phyloP scores from a whole-genome alignment of 1,140 invertebrate species.

The Drosophila chauvacae region DNA sequence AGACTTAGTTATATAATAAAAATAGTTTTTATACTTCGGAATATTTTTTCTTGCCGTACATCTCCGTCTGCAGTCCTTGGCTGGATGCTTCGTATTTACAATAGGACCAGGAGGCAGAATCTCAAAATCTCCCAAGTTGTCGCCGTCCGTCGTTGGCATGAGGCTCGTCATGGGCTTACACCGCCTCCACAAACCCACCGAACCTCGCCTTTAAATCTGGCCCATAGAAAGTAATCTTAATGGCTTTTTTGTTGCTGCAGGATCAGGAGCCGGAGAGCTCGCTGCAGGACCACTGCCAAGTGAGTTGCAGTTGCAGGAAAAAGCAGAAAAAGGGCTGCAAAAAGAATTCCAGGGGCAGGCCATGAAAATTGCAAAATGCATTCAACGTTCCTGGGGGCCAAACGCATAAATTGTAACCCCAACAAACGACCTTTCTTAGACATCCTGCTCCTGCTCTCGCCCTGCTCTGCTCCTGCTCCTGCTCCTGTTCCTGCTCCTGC shows the following conservation, averaged over 20 bases:
- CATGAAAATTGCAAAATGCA: conserved; percentile 82
- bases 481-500: background rate
- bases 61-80: background rate
- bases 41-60: background rate
- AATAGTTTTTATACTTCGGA: background rate
- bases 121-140: conserved; percentile 22
- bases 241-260: conserved; percentile 70
- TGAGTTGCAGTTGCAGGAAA: conserved; percentile 51
- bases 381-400: conserved; percentile 67
- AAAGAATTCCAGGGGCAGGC: conserved; percentile 42
- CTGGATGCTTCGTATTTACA: conserved; percentile 30
- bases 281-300: conserved; percentile 25
- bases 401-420: conserved; percentile 76
- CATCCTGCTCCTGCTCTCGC: background rate
- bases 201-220: conserved; percentile 51
- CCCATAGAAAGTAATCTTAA: conserved; percentile 80
- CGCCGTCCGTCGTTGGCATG: conserved; percentile 43
- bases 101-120: conserved; percentile 25
- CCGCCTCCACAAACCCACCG: background rate
- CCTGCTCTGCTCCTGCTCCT: background rate
- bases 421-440: conserved; percentile 38
- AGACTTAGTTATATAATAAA: background rate
- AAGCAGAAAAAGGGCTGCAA: conserved; percentile 21
- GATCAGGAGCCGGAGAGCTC: conserved; percentile 21
- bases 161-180: conserved; percentile 34